Evolutionary conservation across 2,797 vertebrate genomes (phyloP), one percentile per base, ranked within the genome.

Genomic region (Numenius phaeopus): DNA sequence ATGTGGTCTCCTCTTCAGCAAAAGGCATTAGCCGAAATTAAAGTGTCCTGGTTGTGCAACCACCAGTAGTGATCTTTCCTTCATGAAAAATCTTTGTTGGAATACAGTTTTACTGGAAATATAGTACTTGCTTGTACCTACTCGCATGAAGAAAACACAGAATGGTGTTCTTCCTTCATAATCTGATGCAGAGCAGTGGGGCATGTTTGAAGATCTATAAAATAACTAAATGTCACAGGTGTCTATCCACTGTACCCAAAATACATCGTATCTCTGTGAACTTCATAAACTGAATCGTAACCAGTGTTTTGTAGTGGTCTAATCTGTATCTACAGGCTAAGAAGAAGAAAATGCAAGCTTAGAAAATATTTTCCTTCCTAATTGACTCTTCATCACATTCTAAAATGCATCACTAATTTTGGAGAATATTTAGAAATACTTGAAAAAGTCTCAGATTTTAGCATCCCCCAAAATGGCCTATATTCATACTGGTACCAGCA

Each of bases 391-490:
- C 32, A 54, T 37, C 7, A 54, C 11, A 66, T 83, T 78, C 32
- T 86, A 57, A 83, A 88, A 72, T 46, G 9, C 17, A 27, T 65
- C 39, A n/a, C 4, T 62, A 5, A 4, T 61, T 71, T 82, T 52
- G 37, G 14, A 54, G 22, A 61, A 27, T 71, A 47, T 55, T 79
- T 59, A 46, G 39, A 46, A 29, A 23, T 37, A 62, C 19, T 62
- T 30, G 13, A 30, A 65, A 91, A 78, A 70, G 34, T 26, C 29
- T 19, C n/a, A 55, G 11, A 62, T 67, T 87, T 67, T 71, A 49
- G 3, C 81, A 46, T 62, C 30, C 15, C 34, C 10, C 2, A 6
- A 80, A 54, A 27, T n/a, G 9, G 2, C 4, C 3, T 32, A 0
- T 65, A 8, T 32, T 54, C 8, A 17, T 44, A 57, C 12, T 30